A percentile compares a stretch with the other conserved stretches of the same genome.
phyloP scores from a whole-genome alignment of 2,797 vertebrate genomes.

The Eurystomus glaucurus region DNA sequence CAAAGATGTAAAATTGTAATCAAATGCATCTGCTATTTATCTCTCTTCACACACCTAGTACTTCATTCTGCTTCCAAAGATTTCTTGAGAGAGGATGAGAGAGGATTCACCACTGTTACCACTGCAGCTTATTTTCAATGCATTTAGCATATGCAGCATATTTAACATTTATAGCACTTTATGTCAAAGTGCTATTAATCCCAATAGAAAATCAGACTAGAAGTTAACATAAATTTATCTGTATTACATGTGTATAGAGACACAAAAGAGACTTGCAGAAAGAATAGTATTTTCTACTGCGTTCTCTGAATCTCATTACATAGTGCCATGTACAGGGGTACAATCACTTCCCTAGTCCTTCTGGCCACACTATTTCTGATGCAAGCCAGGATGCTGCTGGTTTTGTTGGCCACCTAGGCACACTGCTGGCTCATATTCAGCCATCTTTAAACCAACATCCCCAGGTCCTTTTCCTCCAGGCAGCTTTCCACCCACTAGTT shows the following conservation, averaged over 20 bases:
- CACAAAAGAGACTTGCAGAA: not conserved
- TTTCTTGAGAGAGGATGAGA: not conserved
- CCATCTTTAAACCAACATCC: too few relatives aligned
- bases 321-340: too few relatives aligned
- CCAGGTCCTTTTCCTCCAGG: too few relatives aligned
- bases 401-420: too few relatives aligned
- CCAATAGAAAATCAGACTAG: not conserved
- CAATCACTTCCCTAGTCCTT: too few relatives aligned
- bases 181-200: not conserved
- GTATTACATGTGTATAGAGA: not conserved
- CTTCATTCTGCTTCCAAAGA: not conserved
- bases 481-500: too few relatives aligned
- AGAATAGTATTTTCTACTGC: not conserved
- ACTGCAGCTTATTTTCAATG: not conserved
- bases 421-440: too few relatives aligned
- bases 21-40: not conserved
- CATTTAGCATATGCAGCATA: not conserved
- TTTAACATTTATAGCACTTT: not conserved
- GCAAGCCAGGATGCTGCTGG: too few relatives aligned
- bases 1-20: not conserved
- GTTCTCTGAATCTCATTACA: not conserved
- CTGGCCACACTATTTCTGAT: too few relatives aligned
- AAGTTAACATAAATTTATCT: not conserved
- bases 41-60: not conserved
- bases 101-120: not conserved